Conservation (phyloP, 2,888 invertebrate genomes). For the Caenorhabditis panamensis region DNA sequence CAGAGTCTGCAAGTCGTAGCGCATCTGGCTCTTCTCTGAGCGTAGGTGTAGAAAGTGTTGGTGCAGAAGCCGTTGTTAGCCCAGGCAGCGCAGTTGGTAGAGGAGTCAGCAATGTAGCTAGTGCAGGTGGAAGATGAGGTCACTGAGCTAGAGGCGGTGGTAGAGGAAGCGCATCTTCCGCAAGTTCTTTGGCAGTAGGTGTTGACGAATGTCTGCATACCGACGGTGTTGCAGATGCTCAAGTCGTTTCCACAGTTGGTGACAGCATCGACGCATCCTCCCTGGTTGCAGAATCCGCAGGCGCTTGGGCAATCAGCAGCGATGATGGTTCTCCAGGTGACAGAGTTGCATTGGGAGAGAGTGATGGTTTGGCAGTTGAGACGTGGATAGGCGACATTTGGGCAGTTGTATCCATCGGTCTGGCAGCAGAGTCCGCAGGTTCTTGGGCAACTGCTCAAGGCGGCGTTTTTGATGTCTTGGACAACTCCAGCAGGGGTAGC, state of each 20-base stretch:
- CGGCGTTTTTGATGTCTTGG: constrained; percentile 39
- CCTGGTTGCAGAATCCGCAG: constrained; percentile 47
- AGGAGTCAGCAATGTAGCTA: constrained; percentile 33
- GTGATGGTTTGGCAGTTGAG: constrained; percentile 48
- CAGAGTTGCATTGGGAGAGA: constrained; percentile 30
- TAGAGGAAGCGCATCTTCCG: constrained; percentile 37
- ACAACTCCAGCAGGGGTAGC: constrained; percentile 31
- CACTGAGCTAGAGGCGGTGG: constrained; percentile 26
- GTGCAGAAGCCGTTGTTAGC: constrained; percentile 56
- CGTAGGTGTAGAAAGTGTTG: constrained; percentile 55
- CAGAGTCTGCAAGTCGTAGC: constrained; percentile 58
- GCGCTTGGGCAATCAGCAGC: constrained; percentile 42
- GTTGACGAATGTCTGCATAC: constrained; percentile 44
- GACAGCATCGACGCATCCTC: constrained; percentile 51
- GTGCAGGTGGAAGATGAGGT: constrained; percentile 24
- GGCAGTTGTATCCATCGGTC: constrained; percentile 31
- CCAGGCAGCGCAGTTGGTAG: constrained; percentile 38
- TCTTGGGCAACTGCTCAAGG: constrained; percentile 23
- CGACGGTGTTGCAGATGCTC: constrained; percentile 29
- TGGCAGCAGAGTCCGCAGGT: constrained; percentile 43
- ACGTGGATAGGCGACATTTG: constrained; percentile 42
- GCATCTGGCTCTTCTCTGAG: constrained; percentile 37
- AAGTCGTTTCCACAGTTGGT: constrained; percentile 44
- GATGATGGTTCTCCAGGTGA: constrained; percentile 47
- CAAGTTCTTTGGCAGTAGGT: constrained; percentile 39